Percentiles rank a stretch among this genome's conserved stretches.
Conservation (phyloP, 2,888 invertebrate species). For the Teinopalpus imperialis region DNA sequence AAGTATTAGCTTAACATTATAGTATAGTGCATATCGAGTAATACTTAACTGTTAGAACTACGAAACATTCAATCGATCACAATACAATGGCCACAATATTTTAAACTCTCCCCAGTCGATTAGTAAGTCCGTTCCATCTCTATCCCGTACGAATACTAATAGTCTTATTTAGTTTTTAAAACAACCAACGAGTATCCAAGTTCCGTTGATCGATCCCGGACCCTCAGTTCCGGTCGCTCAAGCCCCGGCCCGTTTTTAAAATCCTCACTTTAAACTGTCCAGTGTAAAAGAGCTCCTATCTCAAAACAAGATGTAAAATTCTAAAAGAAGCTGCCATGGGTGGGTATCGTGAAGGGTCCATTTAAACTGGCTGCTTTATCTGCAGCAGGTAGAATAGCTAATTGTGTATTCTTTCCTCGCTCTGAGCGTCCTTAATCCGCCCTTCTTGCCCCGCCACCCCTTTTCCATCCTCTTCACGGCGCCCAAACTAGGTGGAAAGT, state of each 20-base stretch:
- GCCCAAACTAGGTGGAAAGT: constrained; percentile 77
- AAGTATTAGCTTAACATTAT: too few species aligned
- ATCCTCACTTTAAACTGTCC: constrained; percentile 66
- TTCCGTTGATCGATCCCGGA: constrained; percentile 69
- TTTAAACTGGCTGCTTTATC: constrained; percentile 64
- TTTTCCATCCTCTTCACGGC: constrained; percentile 46
- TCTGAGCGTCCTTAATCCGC: constrained; percentile 76
- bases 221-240: constrained; percentile 73
- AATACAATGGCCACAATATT: constrained; percentile 32
- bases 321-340: constrained; percentile 28
- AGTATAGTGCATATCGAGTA: too few species aligned
- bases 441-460: constrained; percentile 54
- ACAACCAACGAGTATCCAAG: constrained; percentile 65
- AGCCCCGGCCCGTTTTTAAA: constrained; percentile 70
- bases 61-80: constrained; percentile 5
- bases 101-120: constrained; percentile 27
- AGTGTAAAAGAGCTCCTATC: constrained; percentile 46
- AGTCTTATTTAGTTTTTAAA: constrained; percentile 74
- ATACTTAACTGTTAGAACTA: too few species aligned
- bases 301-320: constrained; percentile 39
- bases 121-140: constrained; percentile 28
- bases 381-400: constrained; percentile 79
- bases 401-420: constrained; percentile 82
- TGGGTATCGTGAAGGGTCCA: constrained; percentile 33
- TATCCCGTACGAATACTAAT: constrained; percentile 67